Percentiles rank a stretch among this genome's conserved stretches.
Evolutionary conservation across 1,140 invertebrate genomes (phyloP).

Genomic region (Trachymyrmex cornetzi): DNA sequence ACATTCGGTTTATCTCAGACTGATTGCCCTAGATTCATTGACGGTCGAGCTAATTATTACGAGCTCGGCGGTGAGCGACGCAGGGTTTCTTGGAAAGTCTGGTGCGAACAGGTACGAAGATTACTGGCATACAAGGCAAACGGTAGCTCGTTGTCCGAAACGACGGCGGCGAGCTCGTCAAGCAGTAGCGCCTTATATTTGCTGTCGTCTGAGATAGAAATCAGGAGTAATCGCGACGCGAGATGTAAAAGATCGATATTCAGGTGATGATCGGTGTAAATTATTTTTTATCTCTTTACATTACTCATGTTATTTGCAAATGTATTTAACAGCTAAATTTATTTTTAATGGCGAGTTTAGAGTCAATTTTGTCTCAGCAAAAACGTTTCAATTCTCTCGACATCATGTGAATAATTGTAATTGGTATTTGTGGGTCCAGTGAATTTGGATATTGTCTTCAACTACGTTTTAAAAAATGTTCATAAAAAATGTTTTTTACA

Average conservation of each 20-base stretch:
- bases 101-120: constrained; percentile 86
- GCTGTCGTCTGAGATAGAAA: constrained; percentile 74
- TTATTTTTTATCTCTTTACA: neutral
- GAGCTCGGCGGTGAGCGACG: constrained; percentile 79
- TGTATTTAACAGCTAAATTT: neutral
- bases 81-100: constrained; percentile 87
- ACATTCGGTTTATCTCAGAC: constrained; percentile 30
- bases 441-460: too few relatives aligned
- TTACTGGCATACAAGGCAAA: constrained; percentile 80
- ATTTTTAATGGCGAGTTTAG: neutral
- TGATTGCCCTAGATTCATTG: constrained; percentile 80
- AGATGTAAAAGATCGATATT: constrained; percentile 33
- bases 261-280: constrained; percentile 48
- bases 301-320: neutral
- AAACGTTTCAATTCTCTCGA: neutral
- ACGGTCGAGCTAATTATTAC: constrained; percentile 81
- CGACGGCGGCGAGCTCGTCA: constrained; percentile 86
- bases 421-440: too few relatives aligned
- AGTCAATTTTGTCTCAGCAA: neutral
- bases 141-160: constrained; percentile 86
- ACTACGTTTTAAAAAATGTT: too few relatives aligned
- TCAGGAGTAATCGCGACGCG: constrained; percentile 29
- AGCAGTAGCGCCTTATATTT: constrained; percentile 84
- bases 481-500: too few relatives aligned
- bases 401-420: too few relatives aligned